Evolutionary conservation across 2,797 vertebrate genomes (phyloP).

Genomic region (Chaunax sp.): DNA sequence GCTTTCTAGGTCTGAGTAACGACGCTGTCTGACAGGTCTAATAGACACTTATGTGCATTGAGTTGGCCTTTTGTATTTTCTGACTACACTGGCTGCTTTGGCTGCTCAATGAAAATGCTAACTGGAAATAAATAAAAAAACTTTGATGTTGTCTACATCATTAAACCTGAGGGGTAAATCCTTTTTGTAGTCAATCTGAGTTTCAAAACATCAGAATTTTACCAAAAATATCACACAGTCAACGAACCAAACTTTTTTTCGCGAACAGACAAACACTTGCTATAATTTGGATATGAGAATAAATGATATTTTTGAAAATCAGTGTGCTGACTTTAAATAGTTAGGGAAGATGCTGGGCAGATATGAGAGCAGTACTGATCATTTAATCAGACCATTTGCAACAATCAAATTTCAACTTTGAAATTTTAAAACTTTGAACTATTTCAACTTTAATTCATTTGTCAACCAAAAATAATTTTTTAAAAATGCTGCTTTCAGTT

Average conservation of each 20-base stretch:
- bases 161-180: neutral
- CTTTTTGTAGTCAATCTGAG: neutral
- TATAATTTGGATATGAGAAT: too few relatives aligned
- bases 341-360: too few relatives aligned
- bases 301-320: too few relatives aligned
- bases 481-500: neutral
- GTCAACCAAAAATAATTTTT: neutral
- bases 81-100: neutral
- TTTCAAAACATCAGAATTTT: neutral
- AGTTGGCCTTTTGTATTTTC: constrained; percentile 6
- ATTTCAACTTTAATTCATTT: neutral
- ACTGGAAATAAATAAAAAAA: constrained; percentile 3
- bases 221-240: neutral
- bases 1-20: constrained; percentile 22
- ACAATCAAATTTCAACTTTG: too few relatives aligned
- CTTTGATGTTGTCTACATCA: too few relatives aligned
- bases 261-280: too few relatives aligned
- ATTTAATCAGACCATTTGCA: too few relatives aligned
- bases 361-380: too few relatives aligned
- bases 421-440: too few relatives aligned
- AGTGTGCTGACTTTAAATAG: too few relatives aligned
- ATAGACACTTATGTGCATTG: constrained; percentile 2
- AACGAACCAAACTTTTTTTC: too few relatives aligned
- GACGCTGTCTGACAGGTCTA: constrained; percentile 17
- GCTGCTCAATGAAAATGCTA: constrained; percentile 1